A percentile compares a stretch with the other conserved stretches of the same genome.
Evolutionary conservation across 1,140 invertebrate genomes (phyloP).

Genomic region (Vollenhovia emeryi): DNA sequence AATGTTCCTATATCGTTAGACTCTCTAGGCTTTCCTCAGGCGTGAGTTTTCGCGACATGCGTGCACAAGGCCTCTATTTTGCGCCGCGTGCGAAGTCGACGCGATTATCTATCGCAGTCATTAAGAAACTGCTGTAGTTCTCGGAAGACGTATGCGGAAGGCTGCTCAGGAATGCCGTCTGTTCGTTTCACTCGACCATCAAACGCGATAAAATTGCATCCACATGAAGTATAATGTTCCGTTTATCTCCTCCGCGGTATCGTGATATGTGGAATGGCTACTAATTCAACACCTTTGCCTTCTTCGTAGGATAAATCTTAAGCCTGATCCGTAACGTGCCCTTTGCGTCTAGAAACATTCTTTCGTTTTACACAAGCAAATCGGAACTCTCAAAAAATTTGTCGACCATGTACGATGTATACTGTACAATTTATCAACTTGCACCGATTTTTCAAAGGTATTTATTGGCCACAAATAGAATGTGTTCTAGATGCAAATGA

Average conservation of each 20-base stretch:
- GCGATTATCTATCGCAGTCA: slow-evolving; percentile 24
- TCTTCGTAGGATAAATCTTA: not conserved
- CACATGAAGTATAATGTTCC: not conserved
- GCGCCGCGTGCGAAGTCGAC: not conserved
- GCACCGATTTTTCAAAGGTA: no score
- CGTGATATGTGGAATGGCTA: not conserved
- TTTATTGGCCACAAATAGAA: no score
- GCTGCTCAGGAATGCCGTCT: not conserved
- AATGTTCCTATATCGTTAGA: not conserved
- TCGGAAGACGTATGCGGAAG: slow-evolving; percentile 13
- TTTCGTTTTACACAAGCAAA: no score
- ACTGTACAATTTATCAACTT: no score
- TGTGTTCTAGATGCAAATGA: not conserved
- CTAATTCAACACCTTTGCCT: not conserved
- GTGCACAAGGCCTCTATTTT: not conserved
- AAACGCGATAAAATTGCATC: not conserved
- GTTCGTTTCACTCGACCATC: slow-evolving; percentile 3
- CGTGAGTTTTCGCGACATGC: not conserved
- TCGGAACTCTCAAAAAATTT: no score
- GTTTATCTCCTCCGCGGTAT: not conserved
- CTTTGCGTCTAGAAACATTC: no score
- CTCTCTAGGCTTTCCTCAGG: not conserved
- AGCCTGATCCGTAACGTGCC: no score
- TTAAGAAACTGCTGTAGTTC: slow-evolving; percentile 9
- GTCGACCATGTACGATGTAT: no score